phyloP scores from a whole-genome alignment of 2,888 invertebrate species.

The Phengaris alcon region DNA sequence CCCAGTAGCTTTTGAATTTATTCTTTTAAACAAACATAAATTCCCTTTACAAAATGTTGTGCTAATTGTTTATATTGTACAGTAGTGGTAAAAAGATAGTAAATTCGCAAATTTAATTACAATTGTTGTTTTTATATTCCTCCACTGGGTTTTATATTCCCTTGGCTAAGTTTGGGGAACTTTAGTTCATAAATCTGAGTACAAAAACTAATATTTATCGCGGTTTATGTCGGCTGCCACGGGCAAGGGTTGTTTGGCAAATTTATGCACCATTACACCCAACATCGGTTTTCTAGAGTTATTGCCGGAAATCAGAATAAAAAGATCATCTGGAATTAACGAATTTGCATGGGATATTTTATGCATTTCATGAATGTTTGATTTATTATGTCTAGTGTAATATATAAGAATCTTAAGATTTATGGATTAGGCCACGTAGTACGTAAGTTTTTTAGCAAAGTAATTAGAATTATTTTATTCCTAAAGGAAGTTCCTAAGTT shows the following conservation, averaged over 20 bases:
- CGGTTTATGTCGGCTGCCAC: slow-evolving; percentile 12
- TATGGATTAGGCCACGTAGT: too few species aligned
- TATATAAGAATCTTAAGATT: too few species aligned
- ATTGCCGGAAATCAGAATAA: slow-evolving; percentile 14
- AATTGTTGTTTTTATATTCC: not conserved
- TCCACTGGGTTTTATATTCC: not conserved
- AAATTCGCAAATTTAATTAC: not conserved
- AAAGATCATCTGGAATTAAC: not conserved
- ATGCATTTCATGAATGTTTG: not conserved
- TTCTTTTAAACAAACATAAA: too few species aligned
- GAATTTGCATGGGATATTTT: not conserved
- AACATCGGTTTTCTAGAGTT: slow-evolving; percentile 7
- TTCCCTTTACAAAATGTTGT: too few species aligned
- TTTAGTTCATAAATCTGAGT: not conserved
- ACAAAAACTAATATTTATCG: slow-evolving; percentile 18
- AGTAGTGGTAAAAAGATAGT: too few species aligned
- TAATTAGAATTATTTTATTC: too few species aligned
- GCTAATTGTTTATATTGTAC: too few species aligned
- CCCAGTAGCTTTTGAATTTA: too few species aligned
- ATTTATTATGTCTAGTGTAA: too few species aligned
- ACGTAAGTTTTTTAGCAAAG: too few species aligned
- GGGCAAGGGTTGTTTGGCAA: slow-evolving; percentile 7
- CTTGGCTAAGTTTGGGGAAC: not conserved
- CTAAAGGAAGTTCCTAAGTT: too few species aligned
- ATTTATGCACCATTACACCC: slow-evolving; percentile 24